phyloP scores from a whole-genome alignment of 2,113 vertebrate genomes.

The Microcebus jonahi region DNA sequence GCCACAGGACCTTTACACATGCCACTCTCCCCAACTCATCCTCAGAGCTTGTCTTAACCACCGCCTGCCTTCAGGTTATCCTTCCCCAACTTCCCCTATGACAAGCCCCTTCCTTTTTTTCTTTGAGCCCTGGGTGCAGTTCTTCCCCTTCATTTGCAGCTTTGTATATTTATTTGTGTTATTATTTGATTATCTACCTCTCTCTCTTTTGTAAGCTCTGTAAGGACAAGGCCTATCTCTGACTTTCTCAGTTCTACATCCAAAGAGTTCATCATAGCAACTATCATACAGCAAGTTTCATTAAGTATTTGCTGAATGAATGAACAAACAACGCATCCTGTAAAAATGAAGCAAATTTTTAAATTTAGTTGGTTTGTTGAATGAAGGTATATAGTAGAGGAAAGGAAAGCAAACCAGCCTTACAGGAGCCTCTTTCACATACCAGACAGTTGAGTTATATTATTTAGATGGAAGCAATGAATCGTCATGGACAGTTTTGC shows the following conservation, averaged over 20 bases:
- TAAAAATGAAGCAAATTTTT: background rate
- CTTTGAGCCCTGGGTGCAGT: background rate
- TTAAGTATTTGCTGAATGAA: background rate
- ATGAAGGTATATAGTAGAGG: background rate
- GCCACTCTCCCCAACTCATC: background rate
- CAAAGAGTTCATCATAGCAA: background rate
- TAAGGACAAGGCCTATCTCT: background rate
- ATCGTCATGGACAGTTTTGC: background rate
- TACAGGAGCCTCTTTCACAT: background rate
- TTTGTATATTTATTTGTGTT: background rate
- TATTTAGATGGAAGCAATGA: slow-evolving; percentile 11
- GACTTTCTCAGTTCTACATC: background rate
- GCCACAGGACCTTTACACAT: background rate
- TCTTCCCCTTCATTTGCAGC: background rate
- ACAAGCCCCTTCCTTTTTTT: too few species aligned
- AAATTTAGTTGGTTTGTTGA: slow-evolving; percentile 2
- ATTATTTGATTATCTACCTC: background rate
- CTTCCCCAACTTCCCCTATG: background rate
- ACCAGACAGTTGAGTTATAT: background rate
- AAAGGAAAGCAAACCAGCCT: background rate
- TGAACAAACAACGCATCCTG: background rate
- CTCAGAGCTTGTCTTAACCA: background rate
- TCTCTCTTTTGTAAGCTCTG: background rate
- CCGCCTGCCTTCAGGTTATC: background rate
- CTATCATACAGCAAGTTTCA: background rate